Percentiles rank a stretch among this genome's conserved stretches.
Conservation (phyloP, 92 coral and sea anemone species). For the Blastomussa wellsi region DNA sequence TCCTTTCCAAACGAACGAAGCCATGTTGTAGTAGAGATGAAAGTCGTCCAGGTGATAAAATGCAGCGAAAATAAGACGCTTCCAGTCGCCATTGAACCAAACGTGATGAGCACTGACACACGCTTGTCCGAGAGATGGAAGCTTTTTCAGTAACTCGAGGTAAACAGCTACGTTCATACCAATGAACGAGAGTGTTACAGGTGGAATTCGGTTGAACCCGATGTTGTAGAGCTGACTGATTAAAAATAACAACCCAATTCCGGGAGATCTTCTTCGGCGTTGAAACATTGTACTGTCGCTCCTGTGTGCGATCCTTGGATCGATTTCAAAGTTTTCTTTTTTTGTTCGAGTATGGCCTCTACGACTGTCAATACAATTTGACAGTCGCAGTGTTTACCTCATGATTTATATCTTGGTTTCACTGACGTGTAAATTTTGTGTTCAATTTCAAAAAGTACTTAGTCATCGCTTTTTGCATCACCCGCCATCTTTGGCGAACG, state of each 20-base stretch:
- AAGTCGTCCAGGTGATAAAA: conserved; percentile 95
- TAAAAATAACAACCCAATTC: conserved; percentile 82
- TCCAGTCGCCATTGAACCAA: conserved; percentile 94
- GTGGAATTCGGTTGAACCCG: conserved; percentile 90
- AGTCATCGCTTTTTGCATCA: conserved; percentile 13
- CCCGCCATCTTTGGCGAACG: conserved; percentile 9
- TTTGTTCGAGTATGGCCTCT: neutral
- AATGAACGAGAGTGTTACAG: conserved; percentile 87
- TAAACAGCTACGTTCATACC: conserved; percentile 85
- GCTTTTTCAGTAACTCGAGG: conserved; percentile 72
- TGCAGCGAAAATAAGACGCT: conserved; percentile 74
- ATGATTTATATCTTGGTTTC: neutral
- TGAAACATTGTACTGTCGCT: conserved; percentile 65
- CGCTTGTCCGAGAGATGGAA: conserved; percentile 84
- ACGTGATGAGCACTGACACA: conserved; percentile 94
- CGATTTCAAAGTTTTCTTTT: neutral
- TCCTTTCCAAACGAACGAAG: conserved; percentile 97
- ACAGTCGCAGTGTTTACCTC: neutral
- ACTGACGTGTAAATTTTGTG: conserved; percentile 36
- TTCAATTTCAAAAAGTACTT: conserved; percentile 20
- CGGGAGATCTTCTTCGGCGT: conserved; percentile 79
- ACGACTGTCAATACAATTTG: neutral
- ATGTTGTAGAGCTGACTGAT: conserved; percentile 80
- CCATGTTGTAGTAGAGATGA: conserved; percentile 98
- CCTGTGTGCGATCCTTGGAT: neutral